Evolutionary conservation across 64 coral and sea anemone species (phyloP), one percentile per base, ranked within the genome.

Genomic region (Pachyseris speciosa): DNA sequence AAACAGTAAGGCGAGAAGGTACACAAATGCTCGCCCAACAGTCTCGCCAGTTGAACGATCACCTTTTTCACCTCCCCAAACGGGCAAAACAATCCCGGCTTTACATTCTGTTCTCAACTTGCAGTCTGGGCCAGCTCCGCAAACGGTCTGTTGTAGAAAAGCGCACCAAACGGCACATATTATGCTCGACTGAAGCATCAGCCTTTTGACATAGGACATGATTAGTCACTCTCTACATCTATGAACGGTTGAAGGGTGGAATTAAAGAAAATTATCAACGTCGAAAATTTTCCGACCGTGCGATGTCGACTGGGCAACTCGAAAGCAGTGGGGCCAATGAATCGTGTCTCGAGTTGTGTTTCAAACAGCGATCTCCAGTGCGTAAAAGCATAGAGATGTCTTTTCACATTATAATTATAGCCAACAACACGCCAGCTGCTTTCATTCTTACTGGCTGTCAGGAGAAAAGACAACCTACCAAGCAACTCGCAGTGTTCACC

Each of bases 11-110:
- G 85, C 74, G 30, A 99, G 90, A n/a, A 95, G 84, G 63, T 99
- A 99, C 34, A 99, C 97, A 77, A 99, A 95, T 26, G 97, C 94
- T 90, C 97, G 84, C n/a, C 94, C 97, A 34, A 99, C 88, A 60
- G 53, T 87, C 37, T 87, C 94, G 31, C 97, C 97, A 22, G 90
- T 93, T 28, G 93, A 95, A 3, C 90, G 80, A 7, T 61, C 22
- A 24, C 84, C 66, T 83, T 66, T 84, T 7, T 67, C 16, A 25
- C 80, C 72, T 71, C 81, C 90, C 97, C 97, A 99, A 29, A 80
- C 69, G 37, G 97, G 97, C 31, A 99, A 83, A 89, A 99, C 88
- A 74, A 99, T 75, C 85, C 97, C 97, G 0, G 64, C 2, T 58
- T 83, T 91, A 63, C 97, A 99, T 0, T 87, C 37, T 60, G 94